These are phyloP conservation scores for Stegodyphus dumicola DNA, from an alignment of 1,140 invertebrate species.

Conservation along the genomic window DNA sequence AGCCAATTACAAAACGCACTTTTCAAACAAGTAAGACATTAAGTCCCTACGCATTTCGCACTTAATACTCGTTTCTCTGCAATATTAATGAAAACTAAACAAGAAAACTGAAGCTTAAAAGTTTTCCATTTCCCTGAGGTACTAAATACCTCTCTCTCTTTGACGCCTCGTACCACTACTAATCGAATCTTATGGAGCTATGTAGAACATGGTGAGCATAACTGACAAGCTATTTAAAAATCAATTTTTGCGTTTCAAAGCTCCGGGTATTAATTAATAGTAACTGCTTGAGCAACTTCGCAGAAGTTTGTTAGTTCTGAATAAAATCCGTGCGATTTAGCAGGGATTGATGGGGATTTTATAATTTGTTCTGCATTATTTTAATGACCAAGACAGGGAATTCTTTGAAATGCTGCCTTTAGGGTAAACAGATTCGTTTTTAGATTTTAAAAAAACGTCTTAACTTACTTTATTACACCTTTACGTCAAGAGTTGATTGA, in stretches of 20 bases:
- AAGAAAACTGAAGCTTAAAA: slow-evolving; percentile 6
- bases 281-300: slow-evolving; percentile 19
- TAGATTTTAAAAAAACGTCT: no score
- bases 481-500: no score
- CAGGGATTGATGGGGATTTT: slow-evolving; percentile 19
- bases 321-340: slow-evolving; percentile 28
- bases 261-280: slow-evolving; percentile 37
- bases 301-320: slow-evolving; percentile 27
- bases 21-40: slow-evolving; percentile 35
- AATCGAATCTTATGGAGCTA: slow-evolving; percentile 32
- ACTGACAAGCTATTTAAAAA: slow-evolving; percentile 49
- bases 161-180: slow-evolving; percentile 4
- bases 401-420: no score
- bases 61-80: neutral
- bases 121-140: slow-evolving; percentile 32
- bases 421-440: no score
- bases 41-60: slow-evolving; percentile 22
- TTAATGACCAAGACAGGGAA: neutral
- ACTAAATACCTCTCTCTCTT: neutral
- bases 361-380: slow-evolving; percentile 43
- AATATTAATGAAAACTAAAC: slow-evolving; percentile 51
- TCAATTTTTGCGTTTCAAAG: slow-evolving; percentile 50
- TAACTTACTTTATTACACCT: no score
- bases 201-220: slow-evolving; percentile 36
- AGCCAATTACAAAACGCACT: slow-evolving; percentile 30